phyloP scores from a whole-genome alignment of 2,888 invertebrate species.

The Macaria notata region DNA sequence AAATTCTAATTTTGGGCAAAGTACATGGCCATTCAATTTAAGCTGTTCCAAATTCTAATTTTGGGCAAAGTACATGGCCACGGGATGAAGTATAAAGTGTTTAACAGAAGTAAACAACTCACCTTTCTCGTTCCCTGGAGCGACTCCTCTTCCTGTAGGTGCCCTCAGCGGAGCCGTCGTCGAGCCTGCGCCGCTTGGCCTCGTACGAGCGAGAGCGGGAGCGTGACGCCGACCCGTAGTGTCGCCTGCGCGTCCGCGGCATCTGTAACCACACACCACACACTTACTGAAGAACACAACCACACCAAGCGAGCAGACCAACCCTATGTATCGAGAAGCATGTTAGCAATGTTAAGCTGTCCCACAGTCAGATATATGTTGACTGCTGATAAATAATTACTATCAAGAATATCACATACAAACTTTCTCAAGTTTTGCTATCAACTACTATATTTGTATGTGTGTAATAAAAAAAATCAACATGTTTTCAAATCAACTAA shows the following conservation, averaged over 20 bases:
- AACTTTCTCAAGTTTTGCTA: too few relatives aligned
- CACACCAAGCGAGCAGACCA: conserved; percentile 1
- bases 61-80: too few relatives aligned
- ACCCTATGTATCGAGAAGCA: conserved; percentile 21
- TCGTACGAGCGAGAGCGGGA: conserved; percentile 82
- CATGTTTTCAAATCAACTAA: too few relatives aligned
- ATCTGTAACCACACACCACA: conserved; percentile 80
- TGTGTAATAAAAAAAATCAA: too few relatives aligned
- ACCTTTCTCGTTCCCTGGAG: conserved; percentile 84
- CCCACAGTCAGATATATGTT: too few relatives aligned
- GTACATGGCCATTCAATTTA: too few relatives aligned
- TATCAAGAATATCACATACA: too few relatives aligned
- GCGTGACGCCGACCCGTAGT: conserved; percentile 85
- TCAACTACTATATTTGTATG: too few relatives aligned
- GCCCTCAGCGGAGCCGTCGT: conserved; percentile 73
- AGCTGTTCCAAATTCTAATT: too few relatives aligned
- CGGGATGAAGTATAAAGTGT: neutral
- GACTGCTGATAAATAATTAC: too few relatives aligned
- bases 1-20: too few relatives aligned
- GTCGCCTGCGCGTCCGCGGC: conserved; percentile 92
- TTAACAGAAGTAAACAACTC: conserved; percentile 41
- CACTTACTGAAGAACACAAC: conserved; percentile 3
- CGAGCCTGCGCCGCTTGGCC: conserved; percentile 88
- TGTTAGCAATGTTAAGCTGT: conserved; percentile 28
- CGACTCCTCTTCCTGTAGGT: conserved; percentile 74